Percentiles rank a stretch among this genome's conserved stretches.
phyloP scores from a whole-genome alignment of 2,797 vertebrate species.

The Knipowitschia caucasica region DNA sequence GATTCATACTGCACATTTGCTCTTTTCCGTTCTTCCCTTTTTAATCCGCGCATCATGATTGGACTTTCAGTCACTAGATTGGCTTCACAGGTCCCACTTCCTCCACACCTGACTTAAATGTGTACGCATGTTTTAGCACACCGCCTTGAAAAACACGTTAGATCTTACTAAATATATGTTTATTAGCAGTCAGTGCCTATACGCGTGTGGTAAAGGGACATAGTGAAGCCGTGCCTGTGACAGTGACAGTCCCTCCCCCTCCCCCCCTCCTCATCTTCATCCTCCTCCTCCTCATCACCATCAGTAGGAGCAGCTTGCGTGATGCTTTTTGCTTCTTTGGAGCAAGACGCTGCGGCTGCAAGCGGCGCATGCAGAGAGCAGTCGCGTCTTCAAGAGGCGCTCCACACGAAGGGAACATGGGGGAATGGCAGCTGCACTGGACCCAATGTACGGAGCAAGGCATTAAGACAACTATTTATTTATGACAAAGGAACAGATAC shows the following conservation, averaged over 20 bases:
- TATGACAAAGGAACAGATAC: slow-evolving; percentile 57
- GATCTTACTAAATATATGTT: no score
- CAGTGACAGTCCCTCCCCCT: slow-evolving; percentile 45
- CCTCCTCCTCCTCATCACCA: slow-evolving; percentile 30
- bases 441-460: slow-evolving; percentile 53
- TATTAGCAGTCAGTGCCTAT: no score
- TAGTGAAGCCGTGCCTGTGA: slow-evolving; percentile 54
- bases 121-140: no score
- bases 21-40: slow-evolving; percentile 1
- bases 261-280: slow-evolving; percentile 21
- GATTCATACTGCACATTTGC: neutral
- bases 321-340: slow-evolving; percentile 13
- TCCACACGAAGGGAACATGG: slow-evolving; percentile 63
- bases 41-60: no score
- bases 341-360: slow-evolving; percentile 23
- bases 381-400: slow-evolving; percentile 49
- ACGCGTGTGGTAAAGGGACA: no score
- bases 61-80: no score
- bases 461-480: slow-evolving; percentile 46
- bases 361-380: slow-evolving; percentile 24
- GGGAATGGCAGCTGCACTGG: slow-evolving; percentile 59
- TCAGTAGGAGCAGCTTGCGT: slow-evolving; percentile 16
- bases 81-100: no score
- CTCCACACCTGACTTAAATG: no score
- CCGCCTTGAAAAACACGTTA: no score